Base-by-base conservation (phyloP, 2,797 vertebrate species). In the Limnodromus scolopaceus region DNA sequence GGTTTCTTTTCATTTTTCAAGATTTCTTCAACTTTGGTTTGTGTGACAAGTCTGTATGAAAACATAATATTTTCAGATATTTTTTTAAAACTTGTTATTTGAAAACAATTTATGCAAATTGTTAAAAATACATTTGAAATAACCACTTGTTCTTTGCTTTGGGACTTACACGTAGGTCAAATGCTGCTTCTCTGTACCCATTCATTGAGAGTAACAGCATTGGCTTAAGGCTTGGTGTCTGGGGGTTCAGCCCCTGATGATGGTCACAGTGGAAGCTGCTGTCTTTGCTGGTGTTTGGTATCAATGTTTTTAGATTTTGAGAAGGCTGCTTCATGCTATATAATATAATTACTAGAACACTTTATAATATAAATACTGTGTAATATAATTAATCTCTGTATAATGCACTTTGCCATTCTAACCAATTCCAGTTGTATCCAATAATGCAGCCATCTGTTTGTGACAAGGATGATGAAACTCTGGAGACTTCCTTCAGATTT, bases 1-100 rank as follows among this genome's bases (percentile, higher is more conserved):
- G 27, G 81, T 87, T 92, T 89, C 63, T 86, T 88, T 57, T 84
- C 23, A 16, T 93, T 87, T 79, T 80, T 95, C 57, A 60, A 48
- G 11, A 25, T 84, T 84, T 77, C 48, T 84, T 91, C 20, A 39
- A 5, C 45, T 28, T 58, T 58, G 43, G 13, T 81, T 86, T 84
- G 19, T 58, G 16, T 53, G 48, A 51, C 23, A 53, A 5, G 6
- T 68, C 28, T 49, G 1, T 38, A 27, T 86, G 77, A 57, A 66
- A 87, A 39, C 4, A 4, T 6, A 15, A 1, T 28, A 25, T 55
- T 84, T 90, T 72, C 55, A 64, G 45, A 60, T 69, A 60, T 28
- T 80, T 60, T 34, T 65, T 36, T 8, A 7, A 32, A 32, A 45
- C 1, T 24, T 69, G 46, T 45, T 43, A 5, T 53, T 90, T 91